These are phyloP conservation scores for Allygus modestus DNA, from an alignment of 2,888 invertebrate genomes.

Conservation along the genomic window DNA sequence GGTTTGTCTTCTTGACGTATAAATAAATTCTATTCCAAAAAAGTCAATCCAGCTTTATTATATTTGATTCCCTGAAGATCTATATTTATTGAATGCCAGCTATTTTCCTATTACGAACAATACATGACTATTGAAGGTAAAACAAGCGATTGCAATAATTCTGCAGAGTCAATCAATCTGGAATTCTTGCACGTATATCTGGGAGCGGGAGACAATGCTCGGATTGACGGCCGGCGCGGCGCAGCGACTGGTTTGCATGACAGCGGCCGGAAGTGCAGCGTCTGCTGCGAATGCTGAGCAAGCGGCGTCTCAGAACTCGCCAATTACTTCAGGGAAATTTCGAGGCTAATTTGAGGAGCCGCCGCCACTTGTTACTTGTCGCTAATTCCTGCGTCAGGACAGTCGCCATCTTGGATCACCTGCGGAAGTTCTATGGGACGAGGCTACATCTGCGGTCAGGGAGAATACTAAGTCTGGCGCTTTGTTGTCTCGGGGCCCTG, in stretches of 20 bases:
- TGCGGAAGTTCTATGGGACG: slow-evolving; percentile 44
- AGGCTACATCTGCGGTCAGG: slow-evolving; percentile 1
- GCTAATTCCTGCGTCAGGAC: slow-evolving; percentile 42
- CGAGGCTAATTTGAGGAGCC: slow-evolving; percentile 57
- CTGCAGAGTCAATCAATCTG: slow-evolving; percentile 9
- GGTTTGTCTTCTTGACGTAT: too few species aligned
- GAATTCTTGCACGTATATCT: slow-evolving; percentile 41
- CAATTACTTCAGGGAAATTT: slow-evolving; percentile 58
- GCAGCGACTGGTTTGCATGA: slow-evolving; percentile 51
- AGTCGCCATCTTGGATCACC: slow-evolving; percentile 51
- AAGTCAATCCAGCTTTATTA: too few species aligned
- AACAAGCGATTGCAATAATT: slow-evolving; percentile 23
- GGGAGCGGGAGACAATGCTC: slow-evolving; percentile 30
- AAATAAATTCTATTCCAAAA: too few species aligned
- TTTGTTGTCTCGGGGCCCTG: background rate
- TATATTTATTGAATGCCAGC: background rate
- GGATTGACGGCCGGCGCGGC: background rate
- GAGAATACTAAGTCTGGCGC: slow-evolving; percentile 23
- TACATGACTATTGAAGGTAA: slow-evolving; percentile 11
- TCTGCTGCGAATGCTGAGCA: slow-evolving; percentile 55
- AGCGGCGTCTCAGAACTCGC: slow-evolving; percentile 48
- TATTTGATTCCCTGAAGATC: background rate
- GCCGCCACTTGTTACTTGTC: slow-evolving; percentile 53
- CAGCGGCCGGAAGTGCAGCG: slow-evolving; percentile 56
- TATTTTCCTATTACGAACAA: background rate